Conservation (phyloP, 2,113 vertebrate species). For the Maccullochella peelii region DNA sequence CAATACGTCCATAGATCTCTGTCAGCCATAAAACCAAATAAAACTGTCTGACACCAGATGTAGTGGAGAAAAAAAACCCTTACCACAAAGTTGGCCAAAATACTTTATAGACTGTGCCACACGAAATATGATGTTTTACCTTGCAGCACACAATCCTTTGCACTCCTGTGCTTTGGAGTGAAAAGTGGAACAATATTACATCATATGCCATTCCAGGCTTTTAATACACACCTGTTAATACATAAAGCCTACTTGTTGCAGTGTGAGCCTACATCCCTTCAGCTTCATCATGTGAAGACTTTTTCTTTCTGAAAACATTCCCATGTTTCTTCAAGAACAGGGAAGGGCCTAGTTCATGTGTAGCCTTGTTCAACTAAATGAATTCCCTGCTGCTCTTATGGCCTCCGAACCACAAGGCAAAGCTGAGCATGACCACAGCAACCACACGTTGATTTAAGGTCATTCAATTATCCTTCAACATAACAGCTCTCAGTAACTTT, state of each 20-base stretch:
- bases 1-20: constrained; percentile 74
- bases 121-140: constrained; percentile 72
- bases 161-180: constrained; percentile 44
- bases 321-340: constrained; percentile 53
- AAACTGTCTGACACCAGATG: constrained; percentile 75
- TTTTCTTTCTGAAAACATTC: constrained; percentile 54
- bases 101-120: constrained; percentile 69
- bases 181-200: constrained; percentile 79
- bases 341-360: constrained; percentile 23
- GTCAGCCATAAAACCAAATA: constrained; percentile 71
- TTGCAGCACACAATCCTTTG: constrained; percentile 58
- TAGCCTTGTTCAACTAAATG: constrained; percentile 45
- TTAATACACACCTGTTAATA: constrained; percentile 81
- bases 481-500: constrained; percentile 42
- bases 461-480: constrained; percentile 63
- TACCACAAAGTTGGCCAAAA: constrained; percentile 60
- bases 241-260: constrained; percentile 68
- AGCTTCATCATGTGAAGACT: constrained; percentile 44
- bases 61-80: constrained; percentile 48
- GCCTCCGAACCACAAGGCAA: constrained; percentile 58
- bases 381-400: constrained; percentile 46
- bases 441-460: constrained; percentile 66
- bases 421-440: constrained; percentile 62
- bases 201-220: constrained; percentile 71
- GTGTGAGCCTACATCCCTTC: constrained; percentile 49